phyloP scores from a whole-genome alignment of 2,888 invertebrate genomes.

The Dyspetes luteomarginatus region DNA sequence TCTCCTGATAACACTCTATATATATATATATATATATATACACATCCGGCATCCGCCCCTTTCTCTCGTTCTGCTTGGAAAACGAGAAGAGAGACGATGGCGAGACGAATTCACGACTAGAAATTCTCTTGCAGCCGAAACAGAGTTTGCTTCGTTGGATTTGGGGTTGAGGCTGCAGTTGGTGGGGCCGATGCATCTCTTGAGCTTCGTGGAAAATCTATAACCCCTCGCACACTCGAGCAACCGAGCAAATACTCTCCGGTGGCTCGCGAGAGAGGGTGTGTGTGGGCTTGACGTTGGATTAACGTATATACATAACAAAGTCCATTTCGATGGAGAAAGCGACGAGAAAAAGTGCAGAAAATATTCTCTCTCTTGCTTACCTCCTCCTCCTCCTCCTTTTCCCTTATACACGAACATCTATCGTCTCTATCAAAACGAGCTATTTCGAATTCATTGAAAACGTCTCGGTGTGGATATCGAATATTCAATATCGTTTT shows the following conservation, averaged over 20 bases:
- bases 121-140: conserved; percentile 23
- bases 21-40: too few relatives aligned
- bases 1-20: conserved; percentile 1
- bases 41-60: not conserved
- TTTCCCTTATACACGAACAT: conserved; percentile 42
- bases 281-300: conserved; percentile 47
- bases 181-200: conserved; percentile 16
- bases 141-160: not conserved
- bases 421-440: conserved; percentile 48
- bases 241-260: conserved; percentile 38
- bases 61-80: not conserved
- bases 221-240: conserved; percentile 14
- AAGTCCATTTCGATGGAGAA: conserved; percentile 56
- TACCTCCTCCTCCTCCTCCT: not conserved
- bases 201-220: conserved; percentile 50
- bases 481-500: conserved; percentile 62
- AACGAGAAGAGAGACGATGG: not conserved
- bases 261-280: not conserved
- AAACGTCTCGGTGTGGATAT: conserved; percentile 48
- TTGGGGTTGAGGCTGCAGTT: too few relatives aligned
- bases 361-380: conserved; percentile 1
- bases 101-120: conserved; percentile 18
- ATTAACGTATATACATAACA: conserved; percentile 62
- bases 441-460: conserved; percentile 49
- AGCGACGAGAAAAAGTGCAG: conserved; percentile 40